Conservation (phyloP, 2,797 vertebrate species). For the Pseudomugil tenellus region DNA sequence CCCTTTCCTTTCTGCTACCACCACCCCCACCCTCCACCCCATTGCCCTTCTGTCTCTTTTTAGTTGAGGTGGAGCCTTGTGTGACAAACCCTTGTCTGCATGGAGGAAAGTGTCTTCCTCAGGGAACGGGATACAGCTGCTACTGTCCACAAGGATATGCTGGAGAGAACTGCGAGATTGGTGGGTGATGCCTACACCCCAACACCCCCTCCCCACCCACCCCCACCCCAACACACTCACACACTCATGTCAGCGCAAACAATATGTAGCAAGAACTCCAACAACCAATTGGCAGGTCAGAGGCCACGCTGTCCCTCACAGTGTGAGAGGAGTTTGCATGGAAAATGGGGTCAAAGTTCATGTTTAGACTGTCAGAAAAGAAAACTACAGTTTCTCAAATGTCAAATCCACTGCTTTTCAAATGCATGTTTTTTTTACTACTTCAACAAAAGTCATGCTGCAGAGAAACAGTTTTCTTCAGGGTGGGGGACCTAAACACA, state of each 20-base stretch:
- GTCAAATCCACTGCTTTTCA: slow-evolving; percentile 31
- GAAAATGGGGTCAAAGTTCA: slow-evolving; percentile 44
- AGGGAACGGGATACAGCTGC: slow-evolving; percentile 88
- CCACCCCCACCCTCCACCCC: neutral
- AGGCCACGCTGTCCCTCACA: slow-evolving; percentile 36
- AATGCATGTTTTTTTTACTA: neutral
- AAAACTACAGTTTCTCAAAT: slow-evolving; percentile 20
- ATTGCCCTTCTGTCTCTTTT: slow-evolving; percentile 24
- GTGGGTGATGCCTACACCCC: slow-evolving; percentile 76
- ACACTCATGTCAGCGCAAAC: slow-evolving; percentile 2
- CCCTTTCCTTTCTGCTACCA: neutral
- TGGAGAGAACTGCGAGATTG: slow-evolving; percentile 96
- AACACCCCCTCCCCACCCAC: neutral
- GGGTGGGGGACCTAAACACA: no score
- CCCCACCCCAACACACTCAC: slow-evolving; percentile 19
- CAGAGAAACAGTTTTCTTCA: neutral
- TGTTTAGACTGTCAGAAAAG: slow-evolving; percentile 9
- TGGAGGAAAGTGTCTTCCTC: slow-evolving; percentile 89
- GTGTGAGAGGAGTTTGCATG: slow-evolving; percentile 9
- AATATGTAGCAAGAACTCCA: slow-evolving; percentile 28
- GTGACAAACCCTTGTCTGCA: slow-evolving; percentile 92
- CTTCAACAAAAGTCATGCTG: neutral
- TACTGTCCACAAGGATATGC: slow-evolving; percentile 90
- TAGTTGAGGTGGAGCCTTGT: slow-evolving; percentile 83
- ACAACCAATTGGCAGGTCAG: slow-evolving; percentile 39